A percentile compares a stretch with the other conserved stretches of the same genome.
phyloP scores from a whole-genome alignment of 2,797 vertebrate genomes.

The Pagetopsis macropterus region DNA sequence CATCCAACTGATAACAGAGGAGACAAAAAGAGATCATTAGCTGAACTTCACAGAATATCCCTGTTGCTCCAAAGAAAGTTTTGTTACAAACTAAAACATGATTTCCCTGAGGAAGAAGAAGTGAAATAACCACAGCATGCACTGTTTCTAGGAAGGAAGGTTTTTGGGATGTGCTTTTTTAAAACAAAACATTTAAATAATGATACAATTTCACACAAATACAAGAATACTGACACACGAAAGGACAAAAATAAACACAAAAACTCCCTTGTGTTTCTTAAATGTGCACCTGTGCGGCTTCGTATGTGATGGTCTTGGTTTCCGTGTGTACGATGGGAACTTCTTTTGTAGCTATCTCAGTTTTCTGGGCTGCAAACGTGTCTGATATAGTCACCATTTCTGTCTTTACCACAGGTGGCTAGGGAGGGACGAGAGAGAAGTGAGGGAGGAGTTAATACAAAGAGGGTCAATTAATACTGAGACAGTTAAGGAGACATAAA shows the following conservation, averaged over 20 bases:
- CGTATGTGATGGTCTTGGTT: conserved; percentile 99
- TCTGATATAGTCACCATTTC: conserved; percentile 99
- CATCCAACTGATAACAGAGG: conserved; percentile 85
- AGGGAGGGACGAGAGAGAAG: conserved; percentile 61
- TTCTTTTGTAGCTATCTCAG: conserved; percentile 98
- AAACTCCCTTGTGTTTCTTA: conserved; percentile 24
- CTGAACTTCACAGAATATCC: background rate
- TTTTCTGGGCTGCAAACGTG: conserved; percentile 93
- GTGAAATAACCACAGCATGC: conserved; percentile 32
- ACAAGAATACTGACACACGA: conserved; percentile 13
- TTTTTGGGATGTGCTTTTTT: conserved; percentile 22
- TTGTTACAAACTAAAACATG: conserved; percentile 1
- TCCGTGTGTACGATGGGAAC: conserved; percentile 99
- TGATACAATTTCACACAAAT: background rate
- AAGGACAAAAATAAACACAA: conserved; percentile 10
- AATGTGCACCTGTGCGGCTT: conserved; percentile 92
- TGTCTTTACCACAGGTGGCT: conserved; percentile 99
- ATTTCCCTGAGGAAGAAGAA: conserved; percentile 29
- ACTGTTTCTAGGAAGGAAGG: conserved; percentile 42
- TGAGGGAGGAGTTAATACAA: conserved; percentile 21
- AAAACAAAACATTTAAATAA: background rate
- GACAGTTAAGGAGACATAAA: conserved; percentile 48
- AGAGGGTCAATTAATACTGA: conserved; percentile 60
- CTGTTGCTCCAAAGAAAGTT: background rate
- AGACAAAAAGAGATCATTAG: conserved; percentile 14